Conservation (phyloP, 2,113 vertebrate species). For the Notothenia coriiceps region DNA sequence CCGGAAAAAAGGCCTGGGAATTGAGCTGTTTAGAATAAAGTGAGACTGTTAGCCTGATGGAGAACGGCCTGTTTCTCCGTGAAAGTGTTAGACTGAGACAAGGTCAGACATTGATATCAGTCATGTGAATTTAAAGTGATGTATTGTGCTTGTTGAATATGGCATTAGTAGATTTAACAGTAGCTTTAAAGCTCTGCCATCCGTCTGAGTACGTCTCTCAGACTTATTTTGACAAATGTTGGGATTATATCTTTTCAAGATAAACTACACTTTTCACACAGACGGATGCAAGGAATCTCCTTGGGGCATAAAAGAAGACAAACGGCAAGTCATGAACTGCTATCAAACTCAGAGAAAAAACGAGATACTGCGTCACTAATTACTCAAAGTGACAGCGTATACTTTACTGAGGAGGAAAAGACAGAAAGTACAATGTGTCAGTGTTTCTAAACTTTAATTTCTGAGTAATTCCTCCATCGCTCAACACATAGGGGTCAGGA, state of each 20-base stretch:
- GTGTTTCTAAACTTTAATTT: conserved; percentile 24
- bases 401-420: neutral
- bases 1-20: conserved; percentile 56
- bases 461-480: conserved; percentile 13
- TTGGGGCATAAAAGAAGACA: neutral
- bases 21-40: conserved; percentile 47
- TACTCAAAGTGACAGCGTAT: neutral
- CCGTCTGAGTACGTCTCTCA: conserved; percentile 34
- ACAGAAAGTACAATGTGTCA: conserved; percentile 8
- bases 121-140: conserved; percentile 32
- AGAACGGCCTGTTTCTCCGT: conserved; percentile 16
- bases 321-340: neutral
- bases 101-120: conserved; percentile 21
- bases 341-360: neutral
- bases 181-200: conserved; percentile 25
- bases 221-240: conserved; percentile 32
- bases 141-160: conserved; percentile 35
- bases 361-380: neutral
- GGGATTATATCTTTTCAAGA: conserved; percentile 34
- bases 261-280: conserved; percentile 23
- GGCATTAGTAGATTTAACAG: conserved; percentile 38
- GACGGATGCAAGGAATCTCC: conserved; percentile 3
- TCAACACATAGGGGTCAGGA: conserved; percentile 4
- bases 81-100: conserved; percentile 22
- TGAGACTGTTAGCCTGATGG: conserved; percentile 24